phyloP scores from a whole-genome alignment of 2,797 vertebrate species.

The Danio choprae region DNA sequence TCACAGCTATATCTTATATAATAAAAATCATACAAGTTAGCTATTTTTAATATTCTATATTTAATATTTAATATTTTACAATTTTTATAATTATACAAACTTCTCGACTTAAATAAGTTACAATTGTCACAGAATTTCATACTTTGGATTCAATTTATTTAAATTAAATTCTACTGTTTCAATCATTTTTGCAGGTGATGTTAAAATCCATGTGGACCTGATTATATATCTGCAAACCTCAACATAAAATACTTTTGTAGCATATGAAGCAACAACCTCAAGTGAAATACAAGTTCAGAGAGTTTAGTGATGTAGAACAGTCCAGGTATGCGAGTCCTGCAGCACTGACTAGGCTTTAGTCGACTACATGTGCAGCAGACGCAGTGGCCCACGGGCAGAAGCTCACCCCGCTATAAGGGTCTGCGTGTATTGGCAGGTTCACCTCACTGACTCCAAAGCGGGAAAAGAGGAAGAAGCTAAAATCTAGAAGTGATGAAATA shows the following conservation, averaged over 20 bases:
- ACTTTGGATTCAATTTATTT: too few relatives aligned
- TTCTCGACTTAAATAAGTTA: too few relatives aligned
- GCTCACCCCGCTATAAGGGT: constrained; percentile 28
- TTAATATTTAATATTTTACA: too few relatives aligned
- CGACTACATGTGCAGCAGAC: constrained; percentile 38
- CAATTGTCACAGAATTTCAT: too few relatives aligned
- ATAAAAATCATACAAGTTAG: background rate
- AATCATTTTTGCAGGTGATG: background rate
- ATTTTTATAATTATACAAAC: too few relatives aligned
- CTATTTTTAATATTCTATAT: background rate
- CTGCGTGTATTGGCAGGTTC: constrained; percentile 67
- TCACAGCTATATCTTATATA: too few relatives aligned
- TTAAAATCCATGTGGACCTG: background rate
- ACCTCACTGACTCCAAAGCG: constrained; percentile 17
- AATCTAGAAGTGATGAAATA: constrained; percentile 44
- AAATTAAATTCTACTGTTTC: too few relatives aligned
- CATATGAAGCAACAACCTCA: constrained; percentile 17
- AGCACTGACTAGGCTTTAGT: constrained; percentile 58
- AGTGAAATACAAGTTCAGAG: constrained; percentile 39
- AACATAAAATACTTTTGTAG: constrained; percentile 59
- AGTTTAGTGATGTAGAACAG: constrained; percentile 61
- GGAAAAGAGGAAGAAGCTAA: constrained; percentile 13
- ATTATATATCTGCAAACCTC: constrained; percentile 6
- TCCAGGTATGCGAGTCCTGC: constrained; percentile 67
- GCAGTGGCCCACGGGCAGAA: constrained; percentile 8